phyloP scores from a whole-genome alignment of 2,888 invertebrate species.

The Dusona sp. region DNA sequence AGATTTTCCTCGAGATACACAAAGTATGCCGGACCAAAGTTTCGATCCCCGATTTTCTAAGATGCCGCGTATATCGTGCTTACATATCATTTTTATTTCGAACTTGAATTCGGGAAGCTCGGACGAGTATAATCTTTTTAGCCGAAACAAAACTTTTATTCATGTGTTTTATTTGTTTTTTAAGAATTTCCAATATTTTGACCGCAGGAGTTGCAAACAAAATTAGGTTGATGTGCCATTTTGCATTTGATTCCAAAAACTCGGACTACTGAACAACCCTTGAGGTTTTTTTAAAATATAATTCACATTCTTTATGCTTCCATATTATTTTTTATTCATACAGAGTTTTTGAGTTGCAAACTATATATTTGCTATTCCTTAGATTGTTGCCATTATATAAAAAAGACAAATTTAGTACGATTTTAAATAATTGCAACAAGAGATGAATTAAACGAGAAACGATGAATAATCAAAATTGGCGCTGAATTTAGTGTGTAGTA shows the following conservation, averaged over 20 bases:
- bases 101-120: not conserved
- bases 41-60: not conserved
- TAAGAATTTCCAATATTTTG: not conserved
- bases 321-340: not conserved
- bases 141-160: not conserved
- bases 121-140: not conserved
- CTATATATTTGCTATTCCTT: not conserved
- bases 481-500: not conserved
- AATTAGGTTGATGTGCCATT: not conserved
- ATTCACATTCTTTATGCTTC: not conserved
- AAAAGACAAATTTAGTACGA: not conserved
- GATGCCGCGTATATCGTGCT: not conserved
- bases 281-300: not conserved
- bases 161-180: too few species aligned
- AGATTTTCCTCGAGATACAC: slow-evolving; percentile 5
- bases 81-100: not conserved
- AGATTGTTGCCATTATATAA: not conserved
- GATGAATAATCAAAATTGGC: not conserved
- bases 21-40: not conserved
- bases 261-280: not conserved
- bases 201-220: not conserved
- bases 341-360: not conserved
- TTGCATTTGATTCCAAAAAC: not conserved
- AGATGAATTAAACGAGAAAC: not conserved
- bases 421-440: too few species aligned